Conservation (phyloP, 2,797 vertebrate genomes). For the Tarsius wallacei region DNA sequence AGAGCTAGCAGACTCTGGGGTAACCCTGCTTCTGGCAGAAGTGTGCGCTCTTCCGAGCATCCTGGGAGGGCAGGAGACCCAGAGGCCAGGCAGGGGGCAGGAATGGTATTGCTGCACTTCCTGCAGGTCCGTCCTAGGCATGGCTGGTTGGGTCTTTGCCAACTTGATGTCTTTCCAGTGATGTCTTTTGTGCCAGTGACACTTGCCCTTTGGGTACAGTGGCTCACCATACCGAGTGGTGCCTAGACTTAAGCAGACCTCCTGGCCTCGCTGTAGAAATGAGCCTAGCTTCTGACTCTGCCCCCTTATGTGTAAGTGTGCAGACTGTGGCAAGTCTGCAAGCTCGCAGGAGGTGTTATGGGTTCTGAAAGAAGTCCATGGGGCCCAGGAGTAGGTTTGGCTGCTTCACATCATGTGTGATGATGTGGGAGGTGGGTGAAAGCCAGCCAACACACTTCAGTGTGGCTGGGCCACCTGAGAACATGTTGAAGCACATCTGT, state of each 20-base stretch:
- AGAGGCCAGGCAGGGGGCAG: not conserved
- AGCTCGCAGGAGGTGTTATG: not conserved
- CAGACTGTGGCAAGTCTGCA: not conserved
- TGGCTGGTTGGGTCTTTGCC: not conserved
- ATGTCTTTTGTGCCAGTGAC: not conserved
- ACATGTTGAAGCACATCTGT: not conserved
- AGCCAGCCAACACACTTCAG: not conserved
- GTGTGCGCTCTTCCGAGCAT: not conserved
- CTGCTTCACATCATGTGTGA: not conserved
- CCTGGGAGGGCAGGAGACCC: not conserved
- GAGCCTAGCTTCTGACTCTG: not conserved
- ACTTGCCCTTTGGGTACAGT: not conserved
- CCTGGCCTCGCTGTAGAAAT: not conserved
- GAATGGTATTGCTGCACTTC: not conserved
- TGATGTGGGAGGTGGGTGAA: not conserved
- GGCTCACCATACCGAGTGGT: not conserved
- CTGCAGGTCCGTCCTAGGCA: not conserved
- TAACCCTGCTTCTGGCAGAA: not conserved
- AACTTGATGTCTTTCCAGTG: not conserved
- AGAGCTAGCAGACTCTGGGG: not conserved
- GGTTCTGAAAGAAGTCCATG: not conserved
- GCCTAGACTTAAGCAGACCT: not conserved
- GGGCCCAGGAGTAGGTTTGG: not conserved
- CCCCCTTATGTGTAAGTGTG: accelerated
- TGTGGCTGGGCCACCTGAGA: not conserved